Conservation (phyloP, 1,140 invertebrate genomes). For the Scaptodrosophila lebanonensis region DNA sequence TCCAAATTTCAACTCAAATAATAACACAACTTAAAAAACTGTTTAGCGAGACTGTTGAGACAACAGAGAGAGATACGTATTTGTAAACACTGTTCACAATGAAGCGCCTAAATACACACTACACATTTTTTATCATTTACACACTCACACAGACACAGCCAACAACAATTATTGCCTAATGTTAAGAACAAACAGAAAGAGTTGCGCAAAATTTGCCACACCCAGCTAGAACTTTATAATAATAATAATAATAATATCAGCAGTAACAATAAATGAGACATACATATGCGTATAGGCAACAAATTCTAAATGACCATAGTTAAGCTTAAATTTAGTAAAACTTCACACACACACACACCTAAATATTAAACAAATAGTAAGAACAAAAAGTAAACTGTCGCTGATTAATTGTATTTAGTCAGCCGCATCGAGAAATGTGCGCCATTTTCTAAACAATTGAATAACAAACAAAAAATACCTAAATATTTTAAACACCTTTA, state of each 20-base stretch:
- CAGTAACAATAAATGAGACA: conserved; percentile 39
- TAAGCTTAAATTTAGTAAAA: conserved; percentile 69
- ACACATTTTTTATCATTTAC: conserved; percentile 29
- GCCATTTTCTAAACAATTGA: conserved; percentile 64
- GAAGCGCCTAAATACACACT: conserved; percentile 59
- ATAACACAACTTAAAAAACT: conserved; percentile 27
- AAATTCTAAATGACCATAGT: conserved; percentile 74
- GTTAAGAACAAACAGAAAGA: conserved; percentile 35
- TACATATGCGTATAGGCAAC: conserved; percentile 66
- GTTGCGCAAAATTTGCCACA: conserved; percentile 67
- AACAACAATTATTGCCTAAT: conserved; percentile 71
- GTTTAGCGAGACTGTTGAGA: conserved; percentile 26
- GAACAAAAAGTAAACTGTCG: conserved; percentile 49
- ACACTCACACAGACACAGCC: conserved; percentile 40
- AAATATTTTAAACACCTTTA: conserved; percentile 41
- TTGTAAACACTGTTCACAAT: conserved; percentile 70
- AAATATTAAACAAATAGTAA: conserved; percentile 45
- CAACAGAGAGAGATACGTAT: conserved; percentile 32
- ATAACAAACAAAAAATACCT: conserved; percentile 30
- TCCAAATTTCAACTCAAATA: conserved; percentile 66
- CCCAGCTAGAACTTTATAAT: conserved; percentile 69
- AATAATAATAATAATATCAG: conserved; percentile 53
- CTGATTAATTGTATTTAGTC: conserved; percentile 24
- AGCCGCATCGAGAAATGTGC: conserved; percentile 43
- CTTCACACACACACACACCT: conserved; percentile 31